Base-by-base conservation (phyloP, 30 jellyfish, hydroid and myxozoan species). In the Pelagia noctiluca region DNA sequence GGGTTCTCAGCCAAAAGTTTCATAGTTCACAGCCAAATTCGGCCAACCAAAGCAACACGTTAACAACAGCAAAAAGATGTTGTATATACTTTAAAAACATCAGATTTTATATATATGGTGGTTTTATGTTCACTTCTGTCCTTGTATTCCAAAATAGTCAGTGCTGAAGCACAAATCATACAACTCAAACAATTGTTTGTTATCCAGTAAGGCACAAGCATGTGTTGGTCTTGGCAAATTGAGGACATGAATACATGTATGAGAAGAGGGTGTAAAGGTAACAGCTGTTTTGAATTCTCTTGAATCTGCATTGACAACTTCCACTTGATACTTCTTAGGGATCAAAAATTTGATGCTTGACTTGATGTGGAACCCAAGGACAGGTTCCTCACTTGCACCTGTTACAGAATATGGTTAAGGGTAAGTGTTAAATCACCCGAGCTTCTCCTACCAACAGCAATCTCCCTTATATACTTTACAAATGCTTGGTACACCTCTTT, bases 331-430 rank as follows among this genome's bases (percentile, higher is more conserved):
- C 34, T 67, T 29, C 32, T 67, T 25, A 0, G 80, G 80, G 1
- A 67, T 29, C 64, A 67, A 64, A 67, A 67, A 67, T 35, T 67
- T 31, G 65, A 29, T 24, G 24, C 32, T 29, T 28, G 84, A 60
- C 35, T 72, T 19, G n/a, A 18, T 31, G 11, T 13, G 42, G 29
- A 72, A 72, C 16, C 84, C 84, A 29, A 76, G 83, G 12, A 57
- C 81, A 18, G 81, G 88, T 28, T 72, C 84, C 42, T 72, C 84
- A 36, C 71, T 18, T 19, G 84, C 73, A 33, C 84, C 80, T 13
- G 84, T 72, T 38, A 35, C 30, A 72, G 37, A 35, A 72, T 72
- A 25, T 38, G 46, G 21, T 32, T 23, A 34, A 72, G 29, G 33
- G 84, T 36, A 25, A 72, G 35, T 35, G 30, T 36, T 64, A 31